phyloP scores from a whole-genome alignment of 2,888 invertebrate genomes.

The Erannis defoliaria region DNA sequence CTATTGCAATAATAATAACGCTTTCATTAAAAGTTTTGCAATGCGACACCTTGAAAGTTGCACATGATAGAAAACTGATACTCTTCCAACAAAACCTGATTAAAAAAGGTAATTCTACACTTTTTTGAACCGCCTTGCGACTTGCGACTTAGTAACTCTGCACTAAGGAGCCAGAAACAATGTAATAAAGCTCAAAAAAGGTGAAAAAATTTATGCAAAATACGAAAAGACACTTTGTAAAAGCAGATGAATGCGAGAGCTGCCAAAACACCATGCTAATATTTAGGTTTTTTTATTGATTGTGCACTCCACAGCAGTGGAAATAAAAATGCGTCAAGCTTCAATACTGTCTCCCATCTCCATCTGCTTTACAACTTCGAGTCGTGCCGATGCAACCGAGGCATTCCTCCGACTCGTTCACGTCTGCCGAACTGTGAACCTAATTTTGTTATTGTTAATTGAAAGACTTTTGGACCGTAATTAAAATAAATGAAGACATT shows the following conservation, averaged over 20 bases:
- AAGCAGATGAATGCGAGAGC: no score
- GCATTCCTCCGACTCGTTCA: conserved; percentile 44
- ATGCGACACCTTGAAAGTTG: conserved; percentile 19
- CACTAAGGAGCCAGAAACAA: neutral
- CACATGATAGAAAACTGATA: conserved; percentile 13
- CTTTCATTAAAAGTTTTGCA: conserved; percentile 7
- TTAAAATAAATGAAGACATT: conserved; percentile 56
- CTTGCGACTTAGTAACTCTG: conserved; percentile 33
- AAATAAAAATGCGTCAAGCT: neutral
- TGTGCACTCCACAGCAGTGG: no score
- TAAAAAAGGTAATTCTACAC: conserved; percentile 41
- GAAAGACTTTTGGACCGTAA: conserved; percentile 54
- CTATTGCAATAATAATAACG: neutral
- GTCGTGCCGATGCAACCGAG: conserved; percentile 27
- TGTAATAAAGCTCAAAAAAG: conserved; percentile 1
- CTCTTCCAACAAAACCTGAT: conserved; percentile 24
- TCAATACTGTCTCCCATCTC: conserved; percentile 11
- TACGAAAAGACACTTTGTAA: neutral
- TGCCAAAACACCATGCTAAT: no score
- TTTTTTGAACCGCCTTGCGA: conserved; percentile 11
- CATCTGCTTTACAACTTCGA: neutral
- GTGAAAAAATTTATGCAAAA: no score
- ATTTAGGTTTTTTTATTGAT: no score
- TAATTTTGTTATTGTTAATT: conserved; percentile 62
- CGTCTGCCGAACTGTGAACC: conserved; percentile 60